Evolutionary conservation across 2,113 vertebrate genomes (phyloP).

Genomic region (Bubo scandiacus): DNA sequence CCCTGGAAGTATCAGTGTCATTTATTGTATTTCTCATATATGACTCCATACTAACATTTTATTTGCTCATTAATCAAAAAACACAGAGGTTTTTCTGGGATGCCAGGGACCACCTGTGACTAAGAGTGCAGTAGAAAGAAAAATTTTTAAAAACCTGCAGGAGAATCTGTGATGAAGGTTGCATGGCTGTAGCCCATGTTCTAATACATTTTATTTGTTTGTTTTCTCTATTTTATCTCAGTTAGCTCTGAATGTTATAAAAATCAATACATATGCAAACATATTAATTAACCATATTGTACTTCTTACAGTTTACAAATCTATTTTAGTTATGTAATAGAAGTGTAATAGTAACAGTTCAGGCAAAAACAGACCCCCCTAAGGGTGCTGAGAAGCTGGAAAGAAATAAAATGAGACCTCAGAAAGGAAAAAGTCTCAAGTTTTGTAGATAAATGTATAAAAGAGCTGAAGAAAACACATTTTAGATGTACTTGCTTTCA

Average conservation of each 20-base stretch:
- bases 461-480: neutral
- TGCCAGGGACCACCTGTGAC: neutral
- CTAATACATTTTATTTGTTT: neutral
- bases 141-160: neutral
- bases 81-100: neutral
- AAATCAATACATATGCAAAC: neutral
- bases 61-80: neutral
- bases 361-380: neutral
- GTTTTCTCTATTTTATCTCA: neutral
- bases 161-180: neutral
- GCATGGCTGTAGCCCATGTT: neutral
- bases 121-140: neutral
- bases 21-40: neutral
- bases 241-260: neutral
- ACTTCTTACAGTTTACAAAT: neutral
- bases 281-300: neutral
- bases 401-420: neutral
- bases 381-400: neutral
- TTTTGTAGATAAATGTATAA: neutral
- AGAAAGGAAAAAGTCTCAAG: neutral
- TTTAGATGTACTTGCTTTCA: neutral
- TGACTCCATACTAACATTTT: neutral
- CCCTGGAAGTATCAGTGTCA: neutral
- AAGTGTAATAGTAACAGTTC: neutral
- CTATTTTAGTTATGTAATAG: neutral